Percentiles rank a stretch among this genome's conserved stretches.
Conservation (phyloP, 2,113 vertebrate genomes). For the Spilogale gracilis region DNA sequence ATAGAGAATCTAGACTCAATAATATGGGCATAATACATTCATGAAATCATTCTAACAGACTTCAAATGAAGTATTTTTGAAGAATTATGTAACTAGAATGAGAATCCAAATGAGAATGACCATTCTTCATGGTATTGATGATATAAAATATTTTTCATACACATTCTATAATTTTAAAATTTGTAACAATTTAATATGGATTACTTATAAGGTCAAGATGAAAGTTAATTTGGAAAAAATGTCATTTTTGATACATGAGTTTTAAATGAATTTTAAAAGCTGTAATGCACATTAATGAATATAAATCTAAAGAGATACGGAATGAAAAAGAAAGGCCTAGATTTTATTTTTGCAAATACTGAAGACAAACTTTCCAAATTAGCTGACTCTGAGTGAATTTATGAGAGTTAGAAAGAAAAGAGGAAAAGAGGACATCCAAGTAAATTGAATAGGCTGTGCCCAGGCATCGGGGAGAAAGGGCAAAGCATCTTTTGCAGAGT, state of each 20-base stretch:
- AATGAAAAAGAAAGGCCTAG: neutral
- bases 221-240: neutral
- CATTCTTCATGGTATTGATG: neutral
- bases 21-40: neutral
- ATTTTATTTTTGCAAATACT: neutral
- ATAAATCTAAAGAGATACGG: neutral
- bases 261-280: neutral
- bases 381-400: neutral
- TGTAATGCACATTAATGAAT: neutral
- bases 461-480: neutral
- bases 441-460: neutral
- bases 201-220: neutral
- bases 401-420: neutral
- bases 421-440: neutral
- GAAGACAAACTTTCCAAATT: neutral
- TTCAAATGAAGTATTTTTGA: neutral
- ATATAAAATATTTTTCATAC: neutral
- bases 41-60: neutral
- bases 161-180: neutral
- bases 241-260: neutral
- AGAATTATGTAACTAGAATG: neutral
- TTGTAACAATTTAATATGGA: neutral
- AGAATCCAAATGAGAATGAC: neutral
- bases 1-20: neutral
- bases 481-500: neutral